These are phyloP conservation scores for Agrochola lota DNA, from an alignment of 2,888 invertebrate genomes.

Conservation along the genomic window DNA sequence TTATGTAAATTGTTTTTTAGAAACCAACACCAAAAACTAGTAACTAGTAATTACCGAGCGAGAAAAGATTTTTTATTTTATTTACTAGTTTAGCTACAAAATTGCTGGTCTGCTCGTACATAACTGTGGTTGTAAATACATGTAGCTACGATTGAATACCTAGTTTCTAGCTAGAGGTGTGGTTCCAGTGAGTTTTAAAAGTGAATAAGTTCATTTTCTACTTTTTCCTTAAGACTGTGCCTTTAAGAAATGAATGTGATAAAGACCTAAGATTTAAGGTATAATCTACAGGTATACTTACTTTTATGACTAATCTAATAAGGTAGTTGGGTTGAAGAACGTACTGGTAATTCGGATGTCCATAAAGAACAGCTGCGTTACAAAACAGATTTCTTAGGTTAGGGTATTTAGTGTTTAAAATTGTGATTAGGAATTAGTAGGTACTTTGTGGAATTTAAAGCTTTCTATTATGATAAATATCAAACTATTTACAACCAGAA, in stretches of 20 bases:
- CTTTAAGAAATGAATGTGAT: slow-evolving; percentile 8
- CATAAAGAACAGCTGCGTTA: slow-evolving; percentile 5
- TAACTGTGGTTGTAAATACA: not conserved
- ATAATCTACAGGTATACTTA: slow-evolving; percentile 25
- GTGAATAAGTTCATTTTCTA: not conserved
- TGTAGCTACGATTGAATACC: not conserved
- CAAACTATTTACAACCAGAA: slow-evolving; percentile 43
- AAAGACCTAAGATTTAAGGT: slow-evolving; percentile 25
- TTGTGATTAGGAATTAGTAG: slow-evolving; percentile 8
- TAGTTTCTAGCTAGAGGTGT: slow-evolving; percentile 4
- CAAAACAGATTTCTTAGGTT: not conserved
- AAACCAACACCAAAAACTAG: not conserved
- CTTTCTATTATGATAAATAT: slow-evolving; percentile 13
- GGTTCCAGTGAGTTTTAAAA: slow-evolving; percentile 5
- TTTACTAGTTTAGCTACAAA: not conserved
- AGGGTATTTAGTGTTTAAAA: slow-evolving; percentile 1
- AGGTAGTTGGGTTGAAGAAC: slow-evolving; percentile 15
- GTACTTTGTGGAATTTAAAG: slow-evolving; percentile 33
- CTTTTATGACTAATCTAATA: slow-evolving; percentile 22
- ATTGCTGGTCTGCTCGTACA: not conserved
- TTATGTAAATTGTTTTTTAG: not conserved
- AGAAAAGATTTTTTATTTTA: not conserved
- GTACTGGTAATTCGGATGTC: slow-evolving; percentile 20
- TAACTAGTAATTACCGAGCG: not conserved
- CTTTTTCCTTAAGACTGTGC: slow-evolving; percentile 13